Percentiles rank a stretch among this genome's conserved stretches.
phyloP scores from a whole-genome alignment of 2,888 invertebrate genomes.

The Salpingus planirostris region DNA sequence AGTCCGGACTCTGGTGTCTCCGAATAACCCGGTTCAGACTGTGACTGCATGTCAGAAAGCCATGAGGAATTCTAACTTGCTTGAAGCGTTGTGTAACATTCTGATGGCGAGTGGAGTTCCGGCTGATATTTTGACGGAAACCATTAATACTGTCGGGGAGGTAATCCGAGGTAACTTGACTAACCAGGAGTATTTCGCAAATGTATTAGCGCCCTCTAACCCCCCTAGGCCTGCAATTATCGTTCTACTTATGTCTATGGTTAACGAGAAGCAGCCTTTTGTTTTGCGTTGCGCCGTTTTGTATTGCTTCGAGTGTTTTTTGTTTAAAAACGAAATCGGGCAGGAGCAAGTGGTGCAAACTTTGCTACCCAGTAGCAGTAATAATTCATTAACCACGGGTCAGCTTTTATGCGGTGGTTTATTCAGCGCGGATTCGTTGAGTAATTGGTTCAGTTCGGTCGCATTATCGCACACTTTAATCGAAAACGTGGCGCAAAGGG shows the following conservation, averaged over 20 bases:
- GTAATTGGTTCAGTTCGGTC: conserved; percentile 93
- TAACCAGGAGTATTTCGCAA: conserved; percentile 88
- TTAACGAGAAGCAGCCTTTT: conserved; percentile 95
- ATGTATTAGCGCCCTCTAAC: conserved; percentile 84
- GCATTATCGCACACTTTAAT: conserved; percentile 84
- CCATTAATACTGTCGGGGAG: conserved; percentile 87
- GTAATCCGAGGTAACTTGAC: conserved; percentile 80
- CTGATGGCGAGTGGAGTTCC: conserved; percentile 95
- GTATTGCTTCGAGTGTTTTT: conserved; percentile 94
- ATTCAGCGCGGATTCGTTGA: conserved; percentile 77
- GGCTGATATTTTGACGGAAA: conserved; percentile 91
- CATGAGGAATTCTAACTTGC: conserved; percentile 75
- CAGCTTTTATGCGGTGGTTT: conserved; percentile 89
- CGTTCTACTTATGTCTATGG: conserved; percentile 95
- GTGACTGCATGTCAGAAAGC: conserved; percentile 76
- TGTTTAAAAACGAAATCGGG: conserved; percentile 85
- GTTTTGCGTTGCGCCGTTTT: conserved; percentile 82
- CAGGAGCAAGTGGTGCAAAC: conserved; percentile 87
- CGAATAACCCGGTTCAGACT: conserved; percentile 81
- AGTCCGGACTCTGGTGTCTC: conserved; percentile 84
- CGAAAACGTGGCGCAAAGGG: conserved; percentile 77
- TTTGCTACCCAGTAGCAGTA: conserved; percentile 75
- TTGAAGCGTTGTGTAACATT: conserved; percentile 77
- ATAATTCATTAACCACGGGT: conserved; percentile 61
- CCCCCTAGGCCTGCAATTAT: conserved; percentile 93